phyloP scores from a whole-genome alignment of 2,797 vertebrate genomes.

The Capromys pilorides region DNA sequence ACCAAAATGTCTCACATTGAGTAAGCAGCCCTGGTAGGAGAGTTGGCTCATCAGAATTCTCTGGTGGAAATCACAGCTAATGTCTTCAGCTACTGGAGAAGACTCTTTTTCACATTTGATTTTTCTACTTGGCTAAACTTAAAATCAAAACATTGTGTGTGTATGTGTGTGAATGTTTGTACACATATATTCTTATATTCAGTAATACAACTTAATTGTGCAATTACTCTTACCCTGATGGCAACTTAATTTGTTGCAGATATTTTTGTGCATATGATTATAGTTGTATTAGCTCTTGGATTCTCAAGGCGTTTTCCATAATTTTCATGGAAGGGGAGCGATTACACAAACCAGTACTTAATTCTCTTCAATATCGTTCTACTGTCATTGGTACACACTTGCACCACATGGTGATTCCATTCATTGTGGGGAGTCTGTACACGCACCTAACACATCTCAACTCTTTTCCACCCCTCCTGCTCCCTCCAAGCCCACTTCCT shows the following conservation, averaged over 20 bases:
- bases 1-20: conserved; percentile 37
- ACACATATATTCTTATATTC: not conserved
- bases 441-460: not conserved
- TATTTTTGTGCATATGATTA: not conserved
- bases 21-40: conserved; percentile 20
- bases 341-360: not conserved
- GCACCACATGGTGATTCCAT: not conserved
- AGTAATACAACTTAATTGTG: not conserved
- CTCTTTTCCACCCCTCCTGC: not conserved
- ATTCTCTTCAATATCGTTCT: not conserved
- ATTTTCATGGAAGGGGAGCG: not conserved
- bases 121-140: conserved; percentile 43
- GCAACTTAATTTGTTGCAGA: not conserved
- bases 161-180: not conserved
- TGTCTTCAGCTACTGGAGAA: not conserved
- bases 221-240: not conserved
- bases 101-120: conserved; percentile 14
- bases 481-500: not conserved
- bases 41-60: not conserved
- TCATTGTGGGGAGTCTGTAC: not conserved
- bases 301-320: conserved; percentile 24
- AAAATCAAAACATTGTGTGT: not conserved
- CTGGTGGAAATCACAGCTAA: conserved; percentile 32
- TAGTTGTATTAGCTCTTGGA: not conserved
- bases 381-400: not conserved